Conservation (phyloP, 2,113 vertebrate genomes). For the Helogale parvula region DNA sequence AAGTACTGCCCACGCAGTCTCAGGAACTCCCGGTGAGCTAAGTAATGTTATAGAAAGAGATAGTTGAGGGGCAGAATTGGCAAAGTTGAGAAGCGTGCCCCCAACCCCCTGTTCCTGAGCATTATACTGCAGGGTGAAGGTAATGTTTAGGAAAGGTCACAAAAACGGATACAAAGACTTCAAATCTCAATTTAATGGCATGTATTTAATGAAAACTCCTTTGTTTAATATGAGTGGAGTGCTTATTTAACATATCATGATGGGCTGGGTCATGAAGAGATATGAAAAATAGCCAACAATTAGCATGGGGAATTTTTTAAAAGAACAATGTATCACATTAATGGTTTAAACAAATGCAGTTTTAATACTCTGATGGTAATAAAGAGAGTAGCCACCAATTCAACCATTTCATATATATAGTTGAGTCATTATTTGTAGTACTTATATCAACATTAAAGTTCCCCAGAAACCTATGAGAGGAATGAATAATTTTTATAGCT, state of each 20-base stretch:
- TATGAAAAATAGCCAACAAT: background rate
- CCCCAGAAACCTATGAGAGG: background rate
- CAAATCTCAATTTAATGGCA: background rate
- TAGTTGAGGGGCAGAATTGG: background rate
- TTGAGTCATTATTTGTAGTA: background rate
- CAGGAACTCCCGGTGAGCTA: background rate
- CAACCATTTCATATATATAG: background rate
- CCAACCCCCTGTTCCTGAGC: background rate
- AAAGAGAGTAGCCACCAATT: background rate
- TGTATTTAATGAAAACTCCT: background rate
- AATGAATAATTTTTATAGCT: constrained; percentile 22
- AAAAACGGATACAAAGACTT: background rate
- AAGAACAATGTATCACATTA: background rate
- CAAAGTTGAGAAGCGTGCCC: background rate
- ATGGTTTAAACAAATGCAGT: background rate
- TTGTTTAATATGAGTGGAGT: background rate
- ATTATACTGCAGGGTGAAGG: background rate
- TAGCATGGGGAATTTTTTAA: background rate
- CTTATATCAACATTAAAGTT: background rate
- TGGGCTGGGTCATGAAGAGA: background rate
- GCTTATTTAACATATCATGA: background rate
- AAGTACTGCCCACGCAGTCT: background rate
- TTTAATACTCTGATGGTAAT: background rate
- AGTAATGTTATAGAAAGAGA: background rate
- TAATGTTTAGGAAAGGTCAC: background rate